These are phyloP conservation scores for Brienomyrus longianalis DNA, from an alignment of 2,113 vertebrate genomes.

Conservation along the genomic window DNA sequence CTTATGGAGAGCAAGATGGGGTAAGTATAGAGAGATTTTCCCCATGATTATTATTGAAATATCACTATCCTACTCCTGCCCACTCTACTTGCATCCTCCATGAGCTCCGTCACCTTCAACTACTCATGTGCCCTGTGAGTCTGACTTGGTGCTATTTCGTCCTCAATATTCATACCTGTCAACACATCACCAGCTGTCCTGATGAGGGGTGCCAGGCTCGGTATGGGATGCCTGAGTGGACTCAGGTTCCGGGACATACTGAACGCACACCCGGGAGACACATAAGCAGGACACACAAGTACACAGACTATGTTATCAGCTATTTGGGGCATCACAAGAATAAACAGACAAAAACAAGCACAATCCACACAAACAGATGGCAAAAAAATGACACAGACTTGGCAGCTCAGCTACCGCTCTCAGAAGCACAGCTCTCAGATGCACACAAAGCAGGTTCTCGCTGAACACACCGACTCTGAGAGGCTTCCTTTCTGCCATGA, in stretches of 20 bases:
- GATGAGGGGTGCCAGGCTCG: not conserved
- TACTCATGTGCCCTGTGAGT: not conserved
- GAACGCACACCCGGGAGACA: not conserved
- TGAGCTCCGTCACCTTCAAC: not conserved
- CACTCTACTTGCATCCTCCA: not conserved
- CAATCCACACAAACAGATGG: not conserved
- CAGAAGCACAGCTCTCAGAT: not conserved
- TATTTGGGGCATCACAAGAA: not conserved
- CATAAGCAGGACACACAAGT: not conserved
- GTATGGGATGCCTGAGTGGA: not conserved
- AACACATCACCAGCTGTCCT: not conserved
- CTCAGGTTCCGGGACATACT: not conserved
- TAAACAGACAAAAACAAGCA: not conserved
- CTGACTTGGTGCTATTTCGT: not conserved
- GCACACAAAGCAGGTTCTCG: not conserved
- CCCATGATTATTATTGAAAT: not conserved
- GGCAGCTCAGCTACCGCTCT: not conserved
- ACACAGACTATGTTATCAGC: not conserved
- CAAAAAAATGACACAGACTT: not conserved
- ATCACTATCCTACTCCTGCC: not conserved
- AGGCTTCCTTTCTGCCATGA: not conserved
- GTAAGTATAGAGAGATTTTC: not conserved
- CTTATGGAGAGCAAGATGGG: not conserved
- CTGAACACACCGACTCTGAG: not conserved
- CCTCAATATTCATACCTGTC: not conserved